Evolutionary conservation across 2,113 vertebrate species (phyloP), one percentile per base, ranked within the genome.

Genomic region (Sinocyclocheilus anshuiensis): DNA sequence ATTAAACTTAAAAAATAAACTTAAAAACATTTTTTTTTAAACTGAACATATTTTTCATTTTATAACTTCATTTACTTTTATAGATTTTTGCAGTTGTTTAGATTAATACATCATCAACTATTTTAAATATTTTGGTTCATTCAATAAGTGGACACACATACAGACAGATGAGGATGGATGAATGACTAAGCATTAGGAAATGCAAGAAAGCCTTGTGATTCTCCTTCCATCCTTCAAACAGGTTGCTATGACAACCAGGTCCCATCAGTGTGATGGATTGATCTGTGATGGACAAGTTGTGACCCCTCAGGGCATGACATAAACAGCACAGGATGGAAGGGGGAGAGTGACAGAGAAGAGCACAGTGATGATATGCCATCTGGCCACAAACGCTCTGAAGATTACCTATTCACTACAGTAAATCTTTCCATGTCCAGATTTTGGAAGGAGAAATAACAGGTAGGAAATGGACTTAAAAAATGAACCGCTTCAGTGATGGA

Each of bases 231-330:
- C 57, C 63, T 59, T 84, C 67, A 83, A 67, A 84, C 42, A 50
- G 29, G 77, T 89, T 87, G 22, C 59, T 82, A 76, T 81, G 87
- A 83, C 81, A 88, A 89, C 89, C 45, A 26, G 20, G 18, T 86
- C 53, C 74, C 77, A 80, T 87, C 80, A 87, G 39, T 80, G 77
- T 86, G 69, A 89, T 67, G 75, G 79, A 75, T 74, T 77, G 76
- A 84, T 86, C 77, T 26, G 55, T 86, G 88, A 88, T 81, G 81
- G 86, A 84, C 83, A 78, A 59, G 69, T 67, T 76, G 75, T 76
- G 84, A 86, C 76, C 88, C 78, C 84, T 61, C 15, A 69, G 86
- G 81, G 69, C 69, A 77, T 71, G 55, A 69, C 67, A 84, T 81
- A 86, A 87, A 83, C 86, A 87, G 86, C 72, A 24, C 33, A 53